Evolutionary conservation across 2,888 invertebrate genomes (phyloP).

Genomic region (Microctonus hyperodae): DNA sequence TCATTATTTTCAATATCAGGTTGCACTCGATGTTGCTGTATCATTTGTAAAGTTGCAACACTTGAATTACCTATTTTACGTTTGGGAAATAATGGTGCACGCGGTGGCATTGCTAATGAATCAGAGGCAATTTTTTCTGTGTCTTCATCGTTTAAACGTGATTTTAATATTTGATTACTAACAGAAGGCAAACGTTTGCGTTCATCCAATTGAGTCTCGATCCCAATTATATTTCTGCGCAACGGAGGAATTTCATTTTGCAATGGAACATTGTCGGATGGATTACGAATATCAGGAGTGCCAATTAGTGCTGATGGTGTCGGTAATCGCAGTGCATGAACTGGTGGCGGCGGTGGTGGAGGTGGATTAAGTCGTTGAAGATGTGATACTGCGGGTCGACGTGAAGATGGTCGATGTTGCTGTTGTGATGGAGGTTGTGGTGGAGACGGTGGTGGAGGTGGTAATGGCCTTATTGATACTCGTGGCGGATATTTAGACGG

Average conservation of each 20-base stretch:
- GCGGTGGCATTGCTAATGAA: constrained; percentile 61
- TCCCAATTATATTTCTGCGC: constrained; percentile 27
- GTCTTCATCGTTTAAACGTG: constrained; percentile 53
- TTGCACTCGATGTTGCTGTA: constrained; percentile 64
- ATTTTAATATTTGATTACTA: constrained; percentile 37
- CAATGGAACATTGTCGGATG: constrained; percentile 64
- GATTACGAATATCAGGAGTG: constrained; percentile 60
- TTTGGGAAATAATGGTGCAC: constrained; percentile 62
- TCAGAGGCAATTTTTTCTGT: constrained; percentile 56
- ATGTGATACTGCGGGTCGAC: constrained; percentile 22
- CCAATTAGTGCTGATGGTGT: constrained; percentile 35
- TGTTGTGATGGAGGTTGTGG: constrained; percentile 5
- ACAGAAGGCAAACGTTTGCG: constrained; percentile 34
- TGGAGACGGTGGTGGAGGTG: constrained; percentile 7
- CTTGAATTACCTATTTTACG: constrained; percentile 57
- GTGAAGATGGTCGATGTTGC: constrained; percentile 4
- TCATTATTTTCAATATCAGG: constrained; percentile 36
- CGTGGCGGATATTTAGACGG: constrained; percentile 22
- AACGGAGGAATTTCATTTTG: constrained; percentile 18
- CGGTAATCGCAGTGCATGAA: constrained; percentile 46
- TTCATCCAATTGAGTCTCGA: constrained; percentile 37
- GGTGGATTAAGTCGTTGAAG: constrained; percentile 47
- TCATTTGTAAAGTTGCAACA: constrained; percentile 75
- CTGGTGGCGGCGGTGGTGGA: constrained; percentile 42
- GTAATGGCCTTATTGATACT: constrained; percentile 19